A percentile compares a stretch with the other conserved stretches of the same genome.
Conservation (phyloP, 1,140 invertebrate species). For the Tyrophagus putrescentiae region DNA sequence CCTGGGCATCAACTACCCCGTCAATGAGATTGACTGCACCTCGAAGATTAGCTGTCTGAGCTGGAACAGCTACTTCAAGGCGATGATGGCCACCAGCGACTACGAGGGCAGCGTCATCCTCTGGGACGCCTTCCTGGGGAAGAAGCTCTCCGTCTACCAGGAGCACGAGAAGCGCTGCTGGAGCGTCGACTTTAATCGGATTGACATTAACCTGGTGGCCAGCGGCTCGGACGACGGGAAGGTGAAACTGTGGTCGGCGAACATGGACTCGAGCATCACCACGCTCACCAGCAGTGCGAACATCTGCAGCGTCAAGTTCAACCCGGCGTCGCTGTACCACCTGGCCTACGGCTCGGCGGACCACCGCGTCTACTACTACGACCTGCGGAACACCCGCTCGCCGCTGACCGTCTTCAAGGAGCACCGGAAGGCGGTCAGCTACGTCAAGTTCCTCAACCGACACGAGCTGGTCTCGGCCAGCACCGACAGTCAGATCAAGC, state of each 20-base stretch:
- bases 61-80: slow-evolving; percentile 86
- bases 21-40: slow-evolving; percentile 76
- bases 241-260: slow-evolving; percentile 84
- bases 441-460: slow-evolving; percentile 82
- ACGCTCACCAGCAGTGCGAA: slow-evolving; percentile 79
- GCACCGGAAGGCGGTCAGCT: slow-evolving; percentile 86
- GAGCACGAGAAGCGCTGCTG: slow-evolving; percentile 93
- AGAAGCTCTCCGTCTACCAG: slow-evolving; percentile 47
- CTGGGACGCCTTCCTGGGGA: slow-evolving; percentile 76
- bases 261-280: slow-evolving; percentile 68
- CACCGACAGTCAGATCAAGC: slow-evolving; percentile 80
- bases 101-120: slow-evolving; percentile 85
- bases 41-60: slow-evolving; percentile 89
- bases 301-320: slow-evolving; percentile 93
- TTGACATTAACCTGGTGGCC: slow-evolving; percentile 75
- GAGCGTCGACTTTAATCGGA: slow-evolving; percentile 88
- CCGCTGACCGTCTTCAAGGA: slow-evolving; percentile 72
- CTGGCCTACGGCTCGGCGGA: slow-evolving; percentile 88
- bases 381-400: slow-evolving; percentile 67
- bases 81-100: slow-evolving; percentile 75
- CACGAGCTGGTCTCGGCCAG: slow-evolving; percentile 84
- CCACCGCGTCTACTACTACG: slow-evolving; percentile 93
- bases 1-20: slow-evolving; percentile 79
- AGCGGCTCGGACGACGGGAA: slow-evolving; percentile 86
- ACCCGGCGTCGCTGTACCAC: slow-evolving; percentile 66